Base-by-base conservation (phyloP, 2,113 vertebrate species). In the Mobula hypostoma region DNA sequence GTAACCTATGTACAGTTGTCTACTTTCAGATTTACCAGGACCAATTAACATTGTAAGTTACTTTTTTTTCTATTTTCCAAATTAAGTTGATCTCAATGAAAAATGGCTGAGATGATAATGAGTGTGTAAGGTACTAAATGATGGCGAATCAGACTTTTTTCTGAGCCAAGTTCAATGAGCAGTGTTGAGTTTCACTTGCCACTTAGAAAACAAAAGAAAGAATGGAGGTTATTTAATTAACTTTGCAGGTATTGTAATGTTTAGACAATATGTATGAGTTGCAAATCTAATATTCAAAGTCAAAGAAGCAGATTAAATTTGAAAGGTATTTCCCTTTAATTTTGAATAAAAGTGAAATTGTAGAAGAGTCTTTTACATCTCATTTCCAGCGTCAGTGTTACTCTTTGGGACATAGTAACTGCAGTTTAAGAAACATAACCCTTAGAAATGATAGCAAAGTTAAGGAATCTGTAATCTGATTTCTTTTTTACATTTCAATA, bases 401-500 rank as follows among this genome's bases (percentile, higher is more conserved):
- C 5, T 15, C 63, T 14, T 24, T 27, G 19, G 19, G 68, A 74
- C 32, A 6, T 40, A 36, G 17, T 27, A 17, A 29, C 8, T 36
- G 17, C 90, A 72, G 40, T 74, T 27, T 36, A 93, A 88, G 63
- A 40, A 93, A 29, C 68, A 93, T 14, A 5, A 74, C 24, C 21
- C 72, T 21, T 74, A 36, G 63, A 74, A 74, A 72, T 29, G 36
- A 93, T 48, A 93, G 24, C 32, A 40, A 74, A 92, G 29, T n/a
- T 32, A 68, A 21, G 17, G 66, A 68, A 66, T 32, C 88, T 36
- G 29, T 91, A 32, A 92, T 72, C 32, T 40, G 91, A 93, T 74
- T 72, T 74, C 91, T 56, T 24, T 93, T 93, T 93, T 40, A 72
- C 36, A 56, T 93, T 74, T 56, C 21, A 93, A 93, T 83, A 36